These are phyloP conservation scores for Drosophila tristis DNA, from an alignment of 1,140 invertebrate genomes.

Conservation along the genomic window DNA sequence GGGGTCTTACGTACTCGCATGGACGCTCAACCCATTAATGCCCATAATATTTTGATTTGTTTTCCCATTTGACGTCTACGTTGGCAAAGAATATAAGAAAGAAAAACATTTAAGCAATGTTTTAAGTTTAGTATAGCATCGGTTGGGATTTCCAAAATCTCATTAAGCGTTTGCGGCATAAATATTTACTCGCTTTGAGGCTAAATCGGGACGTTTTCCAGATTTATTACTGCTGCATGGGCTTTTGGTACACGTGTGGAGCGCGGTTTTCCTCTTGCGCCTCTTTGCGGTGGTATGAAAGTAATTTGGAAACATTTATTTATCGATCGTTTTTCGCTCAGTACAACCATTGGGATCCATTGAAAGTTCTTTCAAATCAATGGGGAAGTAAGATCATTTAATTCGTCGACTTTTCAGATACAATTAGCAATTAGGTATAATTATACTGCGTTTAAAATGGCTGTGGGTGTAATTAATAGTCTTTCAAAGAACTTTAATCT, in stretches of 20 bases:
- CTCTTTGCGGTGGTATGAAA: slow-evolving; percentile 20
- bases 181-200: slow-evolving; percentile 45
- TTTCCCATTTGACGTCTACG: slow-evolving; percentile 50
- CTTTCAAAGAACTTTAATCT: background rate
- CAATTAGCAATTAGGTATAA: too few relatives aligned
- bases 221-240: slow-evolving; percentile 37
- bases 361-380: background rate
- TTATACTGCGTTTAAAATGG: background rate
- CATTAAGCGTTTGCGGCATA: slow-evolving; percentile 49
- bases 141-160: slow-evolving; percentile 7
- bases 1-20: slow-evolving; percentile 34
- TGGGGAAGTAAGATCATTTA: too few relatives aligned
- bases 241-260: slow-evolving; percentile 32
- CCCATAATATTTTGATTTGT: slow-evolving; percentile 55
- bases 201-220: slow-evolving; percentile 30
- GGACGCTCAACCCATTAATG: slow-evolving; percentile 39
- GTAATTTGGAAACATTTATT: slow-evolving; percentile 36
- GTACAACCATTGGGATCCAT: background rate
- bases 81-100: background rate
- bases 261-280: slow-evolving; percentile 3
- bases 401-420: too few relatives aligned
- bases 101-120: slow-evolving; percentile 23
- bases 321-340: slow-evolving; percentile 16
- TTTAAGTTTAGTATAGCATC: slow-evolving; percentile 61
- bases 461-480: slow-evolving; percentile 29